These are phyloP conservation scores for Apodemia duryi DNA, from an alignment of 2,888 invertebrate genomes.

Conservation along the genomic window DNA sequence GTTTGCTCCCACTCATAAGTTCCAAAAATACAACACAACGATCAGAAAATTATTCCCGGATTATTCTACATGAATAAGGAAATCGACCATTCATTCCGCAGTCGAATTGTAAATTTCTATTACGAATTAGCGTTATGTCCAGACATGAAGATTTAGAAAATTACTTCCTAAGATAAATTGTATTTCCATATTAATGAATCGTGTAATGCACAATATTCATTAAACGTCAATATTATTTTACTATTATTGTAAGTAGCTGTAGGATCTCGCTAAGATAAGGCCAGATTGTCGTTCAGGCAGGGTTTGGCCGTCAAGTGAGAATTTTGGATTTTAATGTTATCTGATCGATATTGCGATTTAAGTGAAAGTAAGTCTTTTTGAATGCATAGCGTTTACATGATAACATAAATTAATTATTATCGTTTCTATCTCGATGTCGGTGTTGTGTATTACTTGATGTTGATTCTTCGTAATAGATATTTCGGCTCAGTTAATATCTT, in stretches of 20 bases:
- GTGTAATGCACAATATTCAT: slow-evolving; percentile 51
- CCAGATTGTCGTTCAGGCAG: slow-evolving; percentile 44
- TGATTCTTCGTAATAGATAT: slow-evolving; percentile 36
- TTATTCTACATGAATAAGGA: neutral
- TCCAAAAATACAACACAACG: slow-evolving; percentile 7
- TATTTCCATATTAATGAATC: slow-evolving; percentile 37
- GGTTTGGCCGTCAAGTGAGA: slow-evolving; percentile 14
- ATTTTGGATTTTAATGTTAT: slow-evolving; percentile 33
- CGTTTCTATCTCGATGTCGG: slow-evolving; percentile 45
- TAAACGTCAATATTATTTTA: slow-evolving; percentile 60
- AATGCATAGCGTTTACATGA: slow-evolving; percentile 46
- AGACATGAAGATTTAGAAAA: slow-evolving; percentile 38
- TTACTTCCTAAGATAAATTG: slow-evolving; percentile 9
- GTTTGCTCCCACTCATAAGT: neutral
- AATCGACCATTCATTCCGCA: slow-evolving; percentile 39
- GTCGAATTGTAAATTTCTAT: slow-evolving; percentile 55
- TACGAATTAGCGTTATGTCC: slow-evolving; percentile 46
- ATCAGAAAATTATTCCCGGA: slow-evolving; percentile 9
- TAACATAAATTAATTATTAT: slow-evolving; percentile 33
- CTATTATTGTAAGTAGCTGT: slow-evolving; percentile 57
- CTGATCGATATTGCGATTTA: slow-evolving; percentile 49
- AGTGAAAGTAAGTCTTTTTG: slow-evolving; percentile 46
- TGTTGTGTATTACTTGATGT: slow-evolving; percentile 47
- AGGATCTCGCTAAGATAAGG: slow-evolving; percentile 46
- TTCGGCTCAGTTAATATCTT: slow-evolving; percentile 26